Evolutionary conservation across 2,113 vertebrate genomes (phyloP).

Genomic region (Abramis brama): DNA sequence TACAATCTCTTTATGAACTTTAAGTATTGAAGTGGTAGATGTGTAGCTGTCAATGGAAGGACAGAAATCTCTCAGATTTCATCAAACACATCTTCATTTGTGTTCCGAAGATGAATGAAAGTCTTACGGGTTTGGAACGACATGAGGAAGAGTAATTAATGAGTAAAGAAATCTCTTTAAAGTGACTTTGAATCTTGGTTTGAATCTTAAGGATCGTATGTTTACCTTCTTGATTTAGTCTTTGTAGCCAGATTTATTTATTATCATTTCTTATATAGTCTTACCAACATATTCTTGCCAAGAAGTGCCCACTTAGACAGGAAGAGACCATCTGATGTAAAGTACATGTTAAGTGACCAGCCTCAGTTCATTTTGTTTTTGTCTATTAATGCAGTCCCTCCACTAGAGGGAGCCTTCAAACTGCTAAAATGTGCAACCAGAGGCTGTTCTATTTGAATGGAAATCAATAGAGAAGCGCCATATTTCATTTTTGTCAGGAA

Average conservation of each 20-base stretch:
- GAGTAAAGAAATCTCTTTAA: too few species aligned
- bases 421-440: background rate
- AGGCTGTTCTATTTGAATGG: background rate
- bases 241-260: background rate
- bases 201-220: background rate
- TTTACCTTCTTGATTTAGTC: background rate
- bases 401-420: background rate
- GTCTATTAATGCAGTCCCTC: background rate
- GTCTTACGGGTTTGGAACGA: too few species aligned
- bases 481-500: too few species aligned
- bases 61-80: too few species aligned
- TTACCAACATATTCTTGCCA: background rate
- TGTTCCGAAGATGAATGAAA: too few species aligned
- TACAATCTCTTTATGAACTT: background rate
- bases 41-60: too few species aligned
- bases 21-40: too few species aligned
- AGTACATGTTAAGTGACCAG: background rate
- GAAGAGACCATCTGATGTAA: too few species aligned
- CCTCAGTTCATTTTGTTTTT: background rate
- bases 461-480: too few species aligned
- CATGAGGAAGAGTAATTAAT: too few species aligned
- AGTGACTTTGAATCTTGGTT: background rate
- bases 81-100: too few species aligned
- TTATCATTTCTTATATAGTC: background rate
- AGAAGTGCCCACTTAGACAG: too few species aligned